Evolutionary conservation across 2,797 vertebrate genomes (phyloP).

Genomic region (Tauraco hartlaubi): DNA sequence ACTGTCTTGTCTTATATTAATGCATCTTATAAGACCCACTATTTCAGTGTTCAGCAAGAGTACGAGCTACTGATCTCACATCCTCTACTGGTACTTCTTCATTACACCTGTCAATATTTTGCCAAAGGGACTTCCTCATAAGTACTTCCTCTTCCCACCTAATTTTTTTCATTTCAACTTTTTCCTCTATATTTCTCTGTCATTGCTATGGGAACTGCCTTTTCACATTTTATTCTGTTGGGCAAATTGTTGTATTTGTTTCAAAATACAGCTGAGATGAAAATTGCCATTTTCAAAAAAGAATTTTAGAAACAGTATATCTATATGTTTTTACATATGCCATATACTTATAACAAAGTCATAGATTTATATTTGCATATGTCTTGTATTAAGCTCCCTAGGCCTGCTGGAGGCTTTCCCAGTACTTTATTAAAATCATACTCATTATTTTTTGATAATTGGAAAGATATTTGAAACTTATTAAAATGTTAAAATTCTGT

Average conservation of each 20-base stretch:
- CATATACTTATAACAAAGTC: not conserved
- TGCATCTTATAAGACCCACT: not conserved
- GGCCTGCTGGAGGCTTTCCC: not conserved
- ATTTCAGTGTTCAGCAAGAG: not conserved
- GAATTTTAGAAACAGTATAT: not conserved
- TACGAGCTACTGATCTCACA: not conserved
- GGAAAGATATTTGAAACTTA: not conserved
- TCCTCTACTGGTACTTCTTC: not conserved
- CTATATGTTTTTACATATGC: not conserved
- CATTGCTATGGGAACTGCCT: not conserved
- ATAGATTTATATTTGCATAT: not conserved
- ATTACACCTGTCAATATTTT: slow-evolving; percentile 29
- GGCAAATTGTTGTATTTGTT: not conserved
- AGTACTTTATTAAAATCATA: not conserved
- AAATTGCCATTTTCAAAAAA: not conserved
- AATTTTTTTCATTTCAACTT: not conserved
- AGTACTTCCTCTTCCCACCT: not conserved
- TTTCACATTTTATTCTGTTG: not conserved
- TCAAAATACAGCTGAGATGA: not conserved
- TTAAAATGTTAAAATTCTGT: not conserved
- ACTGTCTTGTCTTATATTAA: not conserved
- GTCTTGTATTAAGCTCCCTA: not conserved
- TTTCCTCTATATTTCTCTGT: not conserved
- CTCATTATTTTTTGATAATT: slow-evolving; percentile 3
- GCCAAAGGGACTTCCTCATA: not conserved